Evolutionary conservation across 2,888 invertebrate species (phyloP).

Genomic region (Drymonia ruficornis): DNA sequence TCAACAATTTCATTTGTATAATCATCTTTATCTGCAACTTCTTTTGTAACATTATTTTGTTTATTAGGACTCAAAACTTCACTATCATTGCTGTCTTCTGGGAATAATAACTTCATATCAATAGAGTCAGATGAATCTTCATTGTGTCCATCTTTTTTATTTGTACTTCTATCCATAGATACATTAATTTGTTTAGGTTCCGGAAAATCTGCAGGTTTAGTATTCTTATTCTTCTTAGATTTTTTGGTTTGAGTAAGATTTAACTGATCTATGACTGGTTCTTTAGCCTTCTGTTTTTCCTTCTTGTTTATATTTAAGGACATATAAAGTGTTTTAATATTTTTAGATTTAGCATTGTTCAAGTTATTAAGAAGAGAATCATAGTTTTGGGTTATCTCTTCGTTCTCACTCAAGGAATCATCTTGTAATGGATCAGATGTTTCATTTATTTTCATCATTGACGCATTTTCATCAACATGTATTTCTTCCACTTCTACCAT

Average conservation of each 20-base stretch:
- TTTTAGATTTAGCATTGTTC: constrained; percentile 49
- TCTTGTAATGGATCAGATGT: constrained; percentile 62
- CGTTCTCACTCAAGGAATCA: constrained; percentile 61
- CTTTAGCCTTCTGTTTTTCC: constrained; percentile 47
- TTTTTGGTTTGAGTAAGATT: constrained; percentile 66
- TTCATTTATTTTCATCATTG: constrained; percentile 51
- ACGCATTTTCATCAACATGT: constrained; percentile 50
- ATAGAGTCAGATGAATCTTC: constrained; percentile 65
- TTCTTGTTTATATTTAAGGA: constrained; percentile 66
- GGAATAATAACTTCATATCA: constrained; percentile 67
- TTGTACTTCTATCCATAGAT: constrained; percentile 19
- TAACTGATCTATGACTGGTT: constrained; percentile 63
- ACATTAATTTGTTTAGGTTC: constrained; percentile 20
- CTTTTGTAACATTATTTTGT: constrained; percentile 18
- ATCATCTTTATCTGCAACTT: constrained; percentile 10
- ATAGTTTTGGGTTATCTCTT: constrained; percentile 68
- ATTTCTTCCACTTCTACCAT: constrained; percentile 59
- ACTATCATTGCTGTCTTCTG: constrained; percentile 69
- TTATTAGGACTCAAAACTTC: constrained; percentile 33
- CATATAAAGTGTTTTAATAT: constrained; percentile 50
- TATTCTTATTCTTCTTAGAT: constrained; percentile 38
- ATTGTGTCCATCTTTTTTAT: constrained; percentile 23
- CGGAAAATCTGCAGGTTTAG: constrained; percentile 13
- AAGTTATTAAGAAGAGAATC: constrained; percentile 64
- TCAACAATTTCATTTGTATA: constrained; percentile 19